Conservation (phyloP, 2,113 vertebrate species). For the Protobothrops mucrosquamatus region DNA sequence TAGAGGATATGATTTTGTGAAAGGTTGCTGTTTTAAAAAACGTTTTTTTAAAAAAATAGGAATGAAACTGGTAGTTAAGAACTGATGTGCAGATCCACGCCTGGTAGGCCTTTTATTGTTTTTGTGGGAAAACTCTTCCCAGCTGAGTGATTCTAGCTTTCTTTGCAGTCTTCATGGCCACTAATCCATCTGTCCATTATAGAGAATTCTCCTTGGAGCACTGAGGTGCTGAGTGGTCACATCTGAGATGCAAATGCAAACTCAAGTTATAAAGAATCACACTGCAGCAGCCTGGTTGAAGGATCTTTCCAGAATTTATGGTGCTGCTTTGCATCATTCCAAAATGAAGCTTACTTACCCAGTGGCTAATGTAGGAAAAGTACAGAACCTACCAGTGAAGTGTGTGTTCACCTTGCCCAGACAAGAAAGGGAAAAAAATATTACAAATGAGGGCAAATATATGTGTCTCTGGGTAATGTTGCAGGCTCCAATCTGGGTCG, state of each 20-base stretch:
- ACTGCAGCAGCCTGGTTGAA: slow-evolving; percentile 2
- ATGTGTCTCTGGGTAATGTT: too few species aligned
- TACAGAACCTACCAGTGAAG: not conserved
- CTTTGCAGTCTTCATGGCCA: not conserved
- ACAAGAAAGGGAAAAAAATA: not conserved
- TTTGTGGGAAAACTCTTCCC: not conserved
- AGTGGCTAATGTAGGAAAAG: not conserved
- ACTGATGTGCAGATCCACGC: not conserved
- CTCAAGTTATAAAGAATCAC: not conserved
- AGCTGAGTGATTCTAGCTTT: not conserved
- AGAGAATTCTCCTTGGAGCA: not conserved
- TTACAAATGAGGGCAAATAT: not conserved
- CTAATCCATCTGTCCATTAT: slow-evolving; percentile 10
- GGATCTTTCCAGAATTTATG: not conserved
- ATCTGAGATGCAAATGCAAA: slow-evolving; percentile 15
- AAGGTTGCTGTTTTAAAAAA: not conserved
- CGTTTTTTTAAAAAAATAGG: not conserved
- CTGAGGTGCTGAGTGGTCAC: not conserved
- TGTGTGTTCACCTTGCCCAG: not conserved
- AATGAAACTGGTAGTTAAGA: not conserved
- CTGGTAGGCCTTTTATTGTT: not conserved
- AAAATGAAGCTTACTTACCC: not conserved
- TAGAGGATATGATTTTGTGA: not conserved
- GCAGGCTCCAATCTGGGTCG: too few species aligned
- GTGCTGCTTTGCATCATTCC: not conserved